Conservation (phyloP, 2,113 vertebrate genomes). For the Chloebia gouldiae region DNA sequence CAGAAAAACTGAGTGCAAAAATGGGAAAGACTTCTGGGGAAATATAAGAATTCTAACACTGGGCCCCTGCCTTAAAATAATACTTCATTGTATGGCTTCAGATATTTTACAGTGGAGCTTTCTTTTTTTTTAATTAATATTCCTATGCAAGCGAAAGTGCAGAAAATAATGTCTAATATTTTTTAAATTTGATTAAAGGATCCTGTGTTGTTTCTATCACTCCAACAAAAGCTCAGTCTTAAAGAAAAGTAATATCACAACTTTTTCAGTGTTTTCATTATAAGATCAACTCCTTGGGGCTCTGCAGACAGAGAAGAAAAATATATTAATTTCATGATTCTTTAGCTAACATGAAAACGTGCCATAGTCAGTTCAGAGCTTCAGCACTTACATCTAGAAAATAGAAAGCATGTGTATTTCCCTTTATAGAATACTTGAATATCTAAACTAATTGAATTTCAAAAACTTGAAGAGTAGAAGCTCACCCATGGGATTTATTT, state of each 20-base stretch:
- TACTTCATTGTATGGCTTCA: neutral
- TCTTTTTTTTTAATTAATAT: neutral
- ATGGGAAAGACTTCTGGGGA: neutral
- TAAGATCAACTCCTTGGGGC: neutral
- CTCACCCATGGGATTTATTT: neutral
- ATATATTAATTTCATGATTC: neutral
- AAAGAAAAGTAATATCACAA: neutral
- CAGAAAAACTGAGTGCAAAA: neutral
- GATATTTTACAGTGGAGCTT: neutral
- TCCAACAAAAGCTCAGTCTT: neutral
- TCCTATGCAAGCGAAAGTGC: neutral
- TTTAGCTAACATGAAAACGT: neutral
- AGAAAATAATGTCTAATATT: neutral
- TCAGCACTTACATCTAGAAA: neutral
- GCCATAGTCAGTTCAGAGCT: neutral
- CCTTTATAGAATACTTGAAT: neutral
- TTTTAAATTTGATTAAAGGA: neutral
- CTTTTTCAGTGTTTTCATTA: neutral
- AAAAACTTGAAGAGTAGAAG: neutral
- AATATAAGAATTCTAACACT: neutral
- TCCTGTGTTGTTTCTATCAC: neutral
- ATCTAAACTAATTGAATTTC: neutral
- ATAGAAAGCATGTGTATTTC: neutral
- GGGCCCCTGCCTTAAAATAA: neutral
- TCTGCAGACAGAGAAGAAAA: neutral